Conservation (phyloP, 2,797 vertebrate genomes). For the Tachyglossus aculeatus region DNA sequence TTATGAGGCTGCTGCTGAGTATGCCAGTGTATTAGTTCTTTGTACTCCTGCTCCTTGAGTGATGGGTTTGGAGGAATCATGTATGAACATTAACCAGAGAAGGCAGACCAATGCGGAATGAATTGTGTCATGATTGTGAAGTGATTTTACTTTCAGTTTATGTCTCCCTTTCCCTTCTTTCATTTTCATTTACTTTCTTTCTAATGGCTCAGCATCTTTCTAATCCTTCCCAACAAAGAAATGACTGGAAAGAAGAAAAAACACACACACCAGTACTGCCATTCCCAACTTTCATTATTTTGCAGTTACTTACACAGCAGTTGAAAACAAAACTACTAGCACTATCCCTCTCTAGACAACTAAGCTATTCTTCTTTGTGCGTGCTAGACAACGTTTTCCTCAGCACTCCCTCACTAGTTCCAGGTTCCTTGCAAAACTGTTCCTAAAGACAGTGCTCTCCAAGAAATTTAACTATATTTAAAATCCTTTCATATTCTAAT, state of each 20-base stretch:
- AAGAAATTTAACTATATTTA: slow-evolving; percentile 41
- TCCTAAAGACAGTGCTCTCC: slow-evolving; percentile 16
- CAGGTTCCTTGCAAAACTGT: slow-evolving; percentile 11
- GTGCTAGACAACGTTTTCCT: slow-evolving; percentile 14
- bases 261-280: slow-evolving; percentile 8
- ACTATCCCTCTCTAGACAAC: neutral
- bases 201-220: slow-evolving; percentile 23
- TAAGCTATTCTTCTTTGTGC: neutral
- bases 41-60: neutral
- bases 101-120: neutral
- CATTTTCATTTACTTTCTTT: slow-evolving; percentile 42
- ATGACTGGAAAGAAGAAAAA: slow-evolving; percentile 6
- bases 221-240: slow-evolving; percentile 39
- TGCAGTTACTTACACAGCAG: slow-evolving; percentile 1
- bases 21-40: no score
- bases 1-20: no score
- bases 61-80: no score
- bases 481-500: slow-evolving; percentile 49
- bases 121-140: neutral
- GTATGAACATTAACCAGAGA: neutral
- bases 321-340: neutral
- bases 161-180: slow-evolving; percentile 12
- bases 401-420: slow-evolving; percentile 1
- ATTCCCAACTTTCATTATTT: slow-evolving; percentile 17
- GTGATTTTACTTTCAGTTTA: neutral